Conservation (phyloP, 2,797 vertebrate genomes). For the Sciaenops ocellatus region DNA sequence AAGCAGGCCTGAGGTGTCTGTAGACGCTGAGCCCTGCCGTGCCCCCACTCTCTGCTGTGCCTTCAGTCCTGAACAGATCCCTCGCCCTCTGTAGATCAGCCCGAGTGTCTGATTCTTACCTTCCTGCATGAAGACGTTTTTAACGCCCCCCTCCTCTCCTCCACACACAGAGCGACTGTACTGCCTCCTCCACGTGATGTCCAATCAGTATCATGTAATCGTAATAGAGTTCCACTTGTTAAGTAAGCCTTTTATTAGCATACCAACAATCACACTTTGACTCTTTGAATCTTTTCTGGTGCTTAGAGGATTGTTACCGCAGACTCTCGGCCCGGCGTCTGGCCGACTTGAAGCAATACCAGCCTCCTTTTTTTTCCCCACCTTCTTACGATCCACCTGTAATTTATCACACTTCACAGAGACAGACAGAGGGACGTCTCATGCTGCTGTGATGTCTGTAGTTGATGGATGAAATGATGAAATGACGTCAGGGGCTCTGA, state of each 20-base stretch:
- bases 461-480: neutral
- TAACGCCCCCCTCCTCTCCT: no score
- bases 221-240: constrained; percentile 32
- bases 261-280: constrained; percentile 51
- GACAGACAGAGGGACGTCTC: neutral
- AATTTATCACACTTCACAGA: constrained; percentile 63
- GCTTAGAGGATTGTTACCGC: constrained; percentile 31
- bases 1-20: neutral
- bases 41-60: constrained; percentile 64
- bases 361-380: constrained; percentile 43
- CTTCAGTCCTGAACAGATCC: constrained; percentile 63
- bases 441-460: constrained; percentile 38
- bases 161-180: neutral
- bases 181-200: constrained; percentile 43
- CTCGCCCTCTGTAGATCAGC: constrained; percentile 23
- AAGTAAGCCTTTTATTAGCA: constrained; percentile 21
- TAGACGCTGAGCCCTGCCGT: neutral
- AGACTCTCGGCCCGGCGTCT: constrained; percentile 14
- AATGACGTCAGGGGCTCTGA: constrained; percentile 24
- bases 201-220: constrained; percentile 23
- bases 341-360: constrained; percentile 65
- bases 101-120: neutral
- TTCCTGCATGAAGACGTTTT: constrained; percentile 57
- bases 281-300: constrained; percentile 48
- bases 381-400: constrained; percentile 47